A percentile compares a stretch with the other conserved stretches of the same genome.
These are phyloP conservation scores for Echeneis naucrates DNA, from an alignment of 2,797 vertebrate species.

Conservation along the genomic window DNA sequence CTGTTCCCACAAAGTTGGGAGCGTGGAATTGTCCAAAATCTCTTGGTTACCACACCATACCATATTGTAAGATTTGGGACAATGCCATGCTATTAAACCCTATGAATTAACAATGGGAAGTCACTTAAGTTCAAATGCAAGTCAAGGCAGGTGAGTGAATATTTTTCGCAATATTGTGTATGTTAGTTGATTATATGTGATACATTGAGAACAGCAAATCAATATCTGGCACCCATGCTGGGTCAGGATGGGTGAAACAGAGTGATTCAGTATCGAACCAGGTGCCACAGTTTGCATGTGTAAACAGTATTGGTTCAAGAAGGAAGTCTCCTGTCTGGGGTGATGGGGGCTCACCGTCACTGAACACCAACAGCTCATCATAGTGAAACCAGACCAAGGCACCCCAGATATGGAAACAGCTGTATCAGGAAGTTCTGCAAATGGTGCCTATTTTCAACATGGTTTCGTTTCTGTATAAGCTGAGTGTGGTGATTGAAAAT, in stretches of 20 bases:
- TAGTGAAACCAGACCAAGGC: slow-evolving; percentile 80
- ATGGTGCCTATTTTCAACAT: slow-evolving; percentile 65
- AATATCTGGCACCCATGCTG: slow-evolving; percentile 33
- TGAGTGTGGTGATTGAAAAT: slow-evolving; percentile 52
- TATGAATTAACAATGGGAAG: too few species aligned
- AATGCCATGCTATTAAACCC: too few species aligned
- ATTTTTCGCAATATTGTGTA: too few species aligned
- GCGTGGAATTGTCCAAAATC: too few species aligned
- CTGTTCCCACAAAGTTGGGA: too few species aligned
- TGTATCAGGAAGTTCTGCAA: slow-evolving; percentile 72
- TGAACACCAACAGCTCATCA: slow-evolving; percentile 63
- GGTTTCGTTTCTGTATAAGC: slow-evolving; percentile 79
- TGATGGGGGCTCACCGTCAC: slow-evolving; percentile 40
- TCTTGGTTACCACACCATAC: too few species aligned
- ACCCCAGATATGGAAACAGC: slow-evolving; percentile 69
- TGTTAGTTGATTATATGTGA: slow-evolving; percentile 46
- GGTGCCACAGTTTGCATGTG: too few species aligned
- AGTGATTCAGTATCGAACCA: slow-evolving; percentile 15
- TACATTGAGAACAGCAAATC: slow-evolving; percentile 38
- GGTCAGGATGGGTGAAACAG: slow-evolving; percentile 9
- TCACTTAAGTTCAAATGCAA: too few species aligned
- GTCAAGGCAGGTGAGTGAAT: too few species aligned
- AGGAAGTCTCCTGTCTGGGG: slow-evolving; percentile 12
- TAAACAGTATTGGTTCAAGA: too few species aligned
- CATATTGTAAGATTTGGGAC: too few species aligned